Conservation (phyloP, 2,888 invertebrate species). For the Seira musarum region DNA sequence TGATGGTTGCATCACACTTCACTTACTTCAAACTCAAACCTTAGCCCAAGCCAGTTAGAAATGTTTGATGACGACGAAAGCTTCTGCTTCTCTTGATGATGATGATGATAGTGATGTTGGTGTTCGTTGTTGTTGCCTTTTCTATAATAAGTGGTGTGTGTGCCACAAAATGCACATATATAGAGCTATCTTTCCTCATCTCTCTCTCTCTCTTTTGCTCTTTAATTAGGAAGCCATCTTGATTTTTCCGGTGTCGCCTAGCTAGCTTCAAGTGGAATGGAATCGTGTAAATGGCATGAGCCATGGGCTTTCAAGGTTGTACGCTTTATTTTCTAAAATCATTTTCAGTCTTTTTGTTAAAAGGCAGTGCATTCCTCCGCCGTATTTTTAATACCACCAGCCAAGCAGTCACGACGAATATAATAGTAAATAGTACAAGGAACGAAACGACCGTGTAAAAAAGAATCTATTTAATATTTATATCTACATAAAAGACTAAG, state of each 20-base stretch:
- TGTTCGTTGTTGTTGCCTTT: constrained; percentile 20
- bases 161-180: constrained; percentile 56
- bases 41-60: constrained; percentile 3
- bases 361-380: not conserved
- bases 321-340: constrained; percentile 30
- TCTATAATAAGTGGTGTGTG: constrained; percentile 21
- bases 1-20: constrained; percentile 38
- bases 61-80: constrained; percentile 7
- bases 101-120: not conserved
- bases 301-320: constrained; percentile 52
- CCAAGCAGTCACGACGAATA: not conserved
- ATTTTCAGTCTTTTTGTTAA: not conserved
- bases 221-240: constrained; percentile 62
- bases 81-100: no score
- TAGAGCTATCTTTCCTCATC: constrained; percentile 53
- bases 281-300: constrained; percentile 57
- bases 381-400: not conserved
- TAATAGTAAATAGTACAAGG: not conserved
- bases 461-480: constrained; percentile 15
- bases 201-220: constrained; percentile 31
- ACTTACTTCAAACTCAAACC: not conserved
- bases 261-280: constrained; percentile 55
- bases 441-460: not conserved
- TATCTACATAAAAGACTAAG: not conserved
- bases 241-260: constrained; percentile 61